Evolutionary conservation across 2,113 vertebrate species (phyloP).

Genomic region (Micronycteris hirsuta): DNA sequence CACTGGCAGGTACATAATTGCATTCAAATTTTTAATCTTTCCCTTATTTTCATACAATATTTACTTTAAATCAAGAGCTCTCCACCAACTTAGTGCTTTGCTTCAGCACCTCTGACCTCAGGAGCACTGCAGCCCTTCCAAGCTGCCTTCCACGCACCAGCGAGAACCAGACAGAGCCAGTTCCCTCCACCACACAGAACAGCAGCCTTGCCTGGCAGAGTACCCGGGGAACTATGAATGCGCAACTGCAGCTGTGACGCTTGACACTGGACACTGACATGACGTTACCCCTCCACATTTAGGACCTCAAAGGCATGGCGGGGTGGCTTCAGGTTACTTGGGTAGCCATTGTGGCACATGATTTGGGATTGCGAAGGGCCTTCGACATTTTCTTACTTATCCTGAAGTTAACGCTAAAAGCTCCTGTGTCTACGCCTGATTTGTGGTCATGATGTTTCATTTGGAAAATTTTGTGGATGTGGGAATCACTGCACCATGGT

Average conservation of each 20-base stretch:
- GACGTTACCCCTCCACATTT: neutral
- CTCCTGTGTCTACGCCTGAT: fast-evolving
- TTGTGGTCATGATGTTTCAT: neutral
- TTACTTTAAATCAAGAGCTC: constrained; percentile 60
- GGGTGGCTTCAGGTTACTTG: neutral
- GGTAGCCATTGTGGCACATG: neutral
- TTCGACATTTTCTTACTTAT: neutral
- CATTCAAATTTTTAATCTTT: constrained; percentile 58
- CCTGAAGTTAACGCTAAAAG: neutral
- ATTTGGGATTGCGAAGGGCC: neutral
- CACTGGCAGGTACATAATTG: constrained; percentile 10
- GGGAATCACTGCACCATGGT: fast-evolving
- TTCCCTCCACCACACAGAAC: neutral
- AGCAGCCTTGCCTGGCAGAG: neutral
- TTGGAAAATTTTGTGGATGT: neutral
- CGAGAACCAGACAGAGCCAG: neutral
- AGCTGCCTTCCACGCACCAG: neutral
- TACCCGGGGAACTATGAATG: neutral
- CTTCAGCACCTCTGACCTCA: neutral
- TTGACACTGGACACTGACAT: no score
- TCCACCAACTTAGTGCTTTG: constrained; percentile 49
- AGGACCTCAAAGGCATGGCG: neutral
- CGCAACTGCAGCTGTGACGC: fast-evolving
- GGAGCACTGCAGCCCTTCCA: neutral
- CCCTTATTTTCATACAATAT: constrained; percentile 65